Percentiles rank a stretch among this genome's conserved stretches.
Evolutionary conservation across 2,797 vertebrate species (phyloP).

Genomic region (Protonibea diacanthus): DNA sequence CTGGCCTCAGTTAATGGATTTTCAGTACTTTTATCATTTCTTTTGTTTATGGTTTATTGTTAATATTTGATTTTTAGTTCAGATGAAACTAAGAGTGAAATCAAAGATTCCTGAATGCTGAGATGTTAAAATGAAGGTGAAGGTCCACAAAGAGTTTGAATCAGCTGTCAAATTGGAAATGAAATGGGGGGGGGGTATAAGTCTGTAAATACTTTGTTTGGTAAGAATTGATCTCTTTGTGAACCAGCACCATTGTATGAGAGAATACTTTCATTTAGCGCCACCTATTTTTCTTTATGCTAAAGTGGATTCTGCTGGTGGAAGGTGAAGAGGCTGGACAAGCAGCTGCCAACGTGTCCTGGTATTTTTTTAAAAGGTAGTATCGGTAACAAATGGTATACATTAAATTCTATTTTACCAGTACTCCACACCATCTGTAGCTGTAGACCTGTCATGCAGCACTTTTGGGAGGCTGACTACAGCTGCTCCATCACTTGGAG

Average conservation of each 20-base stretch:
- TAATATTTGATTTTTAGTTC: conserved; percentile 22
- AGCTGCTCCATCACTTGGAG: conserved; percentile 41
- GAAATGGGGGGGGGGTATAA: neutral
- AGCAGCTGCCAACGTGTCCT: conserved; percentile 96
- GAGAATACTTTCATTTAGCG: conserved; percentile 96
- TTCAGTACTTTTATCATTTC: conserved; percentile 34
- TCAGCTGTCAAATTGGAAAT: conserved; percentile 38
- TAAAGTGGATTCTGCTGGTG: conserved; percentile 99
- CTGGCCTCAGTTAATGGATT: conserved; percentile 35
- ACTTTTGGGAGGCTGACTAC: conserved; percentile 36
- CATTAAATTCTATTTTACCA: conserved; percentile 74
- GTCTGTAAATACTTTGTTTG: neutral
- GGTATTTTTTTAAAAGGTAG: conserved; percentile 99
- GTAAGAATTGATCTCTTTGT: conserved; percentile 89
- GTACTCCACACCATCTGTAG: conserved; percentile 71
- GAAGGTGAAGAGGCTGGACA: conserved; percentile 97
- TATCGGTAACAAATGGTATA: conserved; percentile 93
- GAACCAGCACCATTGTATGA: conserved; percentile 90
- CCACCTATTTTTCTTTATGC: conserved; percentile 99
- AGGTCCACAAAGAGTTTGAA: conserved; percentile 92
- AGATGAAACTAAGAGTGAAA: conserved; percentile 42
- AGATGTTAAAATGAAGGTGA: conserved; percentile 84
- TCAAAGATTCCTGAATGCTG: conserved; percentile 41
- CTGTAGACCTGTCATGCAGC: conserved; percentile 45
- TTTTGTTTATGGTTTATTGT: conserved; percentile 34